These are phyloP conservation scores for Acanthurus lineatus DNA, from an alignment of 2,797 vertebrate genomes.

Conservation along the genomic window DNA sequence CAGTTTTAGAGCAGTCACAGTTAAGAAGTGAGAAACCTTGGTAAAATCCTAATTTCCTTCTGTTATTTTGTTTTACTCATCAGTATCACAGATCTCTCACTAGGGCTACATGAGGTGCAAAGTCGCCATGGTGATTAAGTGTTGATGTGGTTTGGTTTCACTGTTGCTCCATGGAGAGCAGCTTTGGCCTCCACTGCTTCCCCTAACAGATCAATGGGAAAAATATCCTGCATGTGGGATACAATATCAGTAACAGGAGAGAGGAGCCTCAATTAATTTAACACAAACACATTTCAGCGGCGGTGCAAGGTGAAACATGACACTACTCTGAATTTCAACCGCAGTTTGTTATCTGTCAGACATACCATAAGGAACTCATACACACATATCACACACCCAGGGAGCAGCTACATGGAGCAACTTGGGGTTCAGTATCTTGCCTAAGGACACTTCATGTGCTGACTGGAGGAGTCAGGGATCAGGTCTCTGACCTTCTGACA, in stretches of 20 bases:
- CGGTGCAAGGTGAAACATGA: constrained; percentile 77
- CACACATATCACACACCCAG: too few species aligned
- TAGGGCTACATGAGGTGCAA: constrained; percentile 20
- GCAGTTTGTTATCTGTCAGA: constrained; percentile 63
- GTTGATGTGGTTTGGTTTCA: constrained; percentile 82
- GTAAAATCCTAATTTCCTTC: neutral
- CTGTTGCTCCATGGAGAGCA: constrained; percentile 66
- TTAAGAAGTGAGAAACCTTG: neutral
- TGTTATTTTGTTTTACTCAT: neutral
- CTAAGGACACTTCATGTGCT: too few species aligned
- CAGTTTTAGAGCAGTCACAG: neutral
- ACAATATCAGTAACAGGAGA: constrained; percentile 81
- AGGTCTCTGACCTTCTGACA: too few species aligned
- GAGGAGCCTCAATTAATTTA: constrained; percentile 85
- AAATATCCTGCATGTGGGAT: constrained; percentile 67
- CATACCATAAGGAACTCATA: neutral
- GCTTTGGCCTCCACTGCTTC: constrained; percentile 39
- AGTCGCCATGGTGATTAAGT: constrained; percentile 79
- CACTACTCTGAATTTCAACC: constrained; percentile 59
- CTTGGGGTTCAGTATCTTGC: neutral
- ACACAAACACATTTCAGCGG: constrained; percentile 79
- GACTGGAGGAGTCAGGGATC: too few species aligned
- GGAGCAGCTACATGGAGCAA: too few species aligned
- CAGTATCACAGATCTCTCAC: constrained; percentile 14
- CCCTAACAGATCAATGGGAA: constrained; percentile 84